A percentile compares a stretch with the other conserved stretches of the same genome.
Evolutionary conservation across 30 jellyfish, hydroid and myxozoan species (phyloP).

Genomic region (Turritopsis rubra): DNA sequence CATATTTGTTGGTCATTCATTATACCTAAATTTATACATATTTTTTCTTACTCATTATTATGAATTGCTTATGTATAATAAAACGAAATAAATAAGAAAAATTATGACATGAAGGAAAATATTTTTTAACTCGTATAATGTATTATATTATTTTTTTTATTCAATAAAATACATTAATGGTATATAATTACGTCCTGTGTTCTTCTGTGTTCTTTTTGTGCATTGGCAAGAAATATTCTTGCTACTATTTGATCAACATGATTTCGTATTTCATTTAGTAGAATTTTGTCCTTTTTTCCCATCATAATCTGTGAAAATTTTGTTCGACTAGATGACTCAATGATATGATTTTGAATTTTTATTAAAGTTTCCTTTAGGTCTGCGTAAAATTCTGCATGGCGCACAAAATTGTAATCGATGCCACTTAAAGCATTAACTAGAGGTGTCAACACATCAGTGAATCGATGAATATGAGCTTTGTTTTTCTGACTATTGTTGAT

Average conservation of each 20-base stretch:
- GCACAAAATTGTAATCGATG: constrained; percentile 48
- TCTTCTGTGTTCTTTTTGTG: constrained; percentile 18
- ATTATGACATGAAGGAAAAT: no score
- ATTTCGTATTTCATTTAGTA: constrained; percentile 38
- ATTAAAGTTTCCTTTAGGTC: constrained; percentile 69
- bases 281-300: constrained; percentile 54
- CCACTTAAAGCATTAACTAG: constrained; percentile 72
- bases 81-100: no score
- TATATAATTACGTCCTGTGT: not conserved
- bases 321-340: constrained; percentile 43
- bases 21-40: no score
- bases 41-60: no score
- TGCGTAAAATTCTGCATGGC: constrained; percentile 70
- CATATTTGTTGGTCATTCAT: no score
- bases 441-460: constrained; percentile 39
- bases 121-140: no score
- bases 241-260: constrained; percentile 62
- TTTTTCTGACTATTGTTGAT: constrained; percentile 49
- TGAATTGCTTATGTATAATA: no score
- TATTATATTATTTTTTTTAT: no score
- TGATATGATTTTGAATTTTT: constrained; percentile 50
- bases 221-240: constrained; percentile 63
- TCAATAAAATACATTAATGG: no score
- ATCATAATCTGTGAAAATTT: constrained; percentile 50
- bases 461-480: constrained; percentile 51